Evolutionary conservation across 2,888 invertebrate genomes (phyloP).

Genomic region (Drosophila tanythrix): DNA sequence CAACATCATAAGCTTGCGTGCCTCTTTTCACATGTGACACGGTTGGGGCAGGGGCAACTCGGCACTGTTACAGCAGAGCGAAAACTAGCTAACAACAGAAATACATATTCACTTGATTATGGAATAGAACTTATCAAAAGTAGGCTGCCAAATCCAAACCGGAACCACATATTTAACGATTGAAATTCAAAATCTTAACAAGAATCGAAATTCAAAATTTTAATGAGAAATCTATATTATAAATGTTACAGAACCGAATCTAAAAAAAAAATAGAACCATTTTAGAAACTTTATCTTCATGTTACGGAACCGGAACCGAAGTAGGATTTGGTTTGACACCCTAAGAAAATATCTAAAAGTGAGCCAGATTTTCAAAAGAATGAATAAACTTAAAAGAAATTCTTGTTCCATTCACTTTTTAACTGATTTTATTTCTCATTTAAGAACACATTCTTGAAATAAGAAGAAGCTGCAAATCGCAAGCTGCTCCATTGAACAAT

Average conservation of each 20-base stretch:
- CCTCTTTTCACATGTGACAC: slow-evolving; percentile 21
- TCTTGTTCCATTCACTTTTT: accelerated
- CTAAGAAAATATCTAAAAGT: neutral
- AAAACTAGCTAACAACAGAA: neutral
- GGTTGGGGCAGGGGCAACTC: neutral
- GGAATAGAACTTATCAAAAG: neutral
- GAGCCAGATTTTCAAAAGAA: neutral
- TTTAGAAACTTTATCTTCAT: neutral
- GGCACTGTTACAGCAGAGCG: neutral
- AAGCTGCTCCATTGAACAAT: neutral
- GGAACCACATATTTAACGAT: accelerated
- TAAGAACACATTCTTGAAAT: neutral
- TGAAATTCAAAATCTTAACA: neutral
- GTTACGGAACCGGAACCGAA: neutral
- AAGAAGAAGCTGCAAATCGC: neutral
- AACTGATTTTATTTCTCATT: neutral
- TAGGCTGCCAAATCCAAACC: neutral
- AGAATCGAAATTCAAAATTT: neutral
- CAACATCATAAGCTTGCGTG: slow-evolving; percentile 69
- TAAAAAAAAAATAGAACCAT: neutral
- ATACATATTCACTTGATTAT: neutral
- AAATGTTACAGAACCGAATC: neutral
- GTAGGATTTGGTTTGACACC: neutral
- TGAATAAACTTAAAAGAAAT: neutral
- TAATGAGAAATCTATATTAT: neutral